These are phyloP conservation scores for Taeniopygia guttata DNA, from an alignment of 2,797 vertebrate species.

Conservation along the genomic window DNA sequence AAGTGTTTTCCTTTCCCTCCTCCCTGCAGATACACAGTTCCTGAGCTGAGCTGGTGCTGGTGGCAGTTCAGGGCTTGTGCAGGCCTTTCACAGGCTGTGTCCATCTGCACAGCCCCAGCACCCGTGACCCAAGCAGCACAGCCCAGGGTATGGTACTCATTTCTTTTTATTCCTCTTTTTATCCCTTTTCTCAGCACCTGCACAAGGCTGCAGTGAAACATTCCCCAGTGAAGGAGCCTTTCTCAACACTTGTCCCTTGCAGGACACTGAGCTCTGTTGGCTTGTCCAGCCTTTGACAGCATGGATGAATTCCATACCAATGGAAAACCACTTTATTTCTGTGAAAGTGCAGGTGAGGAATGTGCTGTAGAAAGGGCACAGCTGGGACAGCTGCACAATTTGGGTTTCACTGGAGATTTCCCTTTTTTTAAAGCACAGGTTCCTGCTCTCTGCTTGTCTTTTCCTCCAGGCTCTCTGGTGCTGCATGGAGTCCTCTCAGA, in stretches of 20 bases:
- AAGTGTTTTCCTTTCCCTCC: not conserved
- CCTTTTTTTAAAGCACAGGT: not conserved
- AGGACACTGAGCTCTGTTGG: not conserved
- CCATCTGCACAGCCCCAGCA: not conserved
- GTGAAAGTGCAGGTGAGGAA: not conserved
- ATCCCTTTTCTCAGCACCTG: not conserved
- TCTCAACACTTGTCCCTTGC: not conserved
- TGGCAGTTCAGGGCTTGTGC: not conserved
- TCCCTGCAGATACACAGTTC: not conserved
- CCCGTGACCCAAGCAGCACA: fast-evolving
- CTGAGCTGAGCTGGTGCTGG: not conserved
- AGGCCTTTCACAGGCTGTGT: not conserved
- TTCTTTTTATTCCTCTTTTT: not conserved
- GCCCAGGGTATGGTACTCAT: fast-evolving
- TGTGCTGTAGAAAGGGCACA: not conserved
- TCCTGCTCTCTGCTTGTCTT: not conserved
- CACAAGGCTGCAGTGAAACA: not conserved
- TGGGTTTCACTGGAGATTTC: conserved; percentile 30
- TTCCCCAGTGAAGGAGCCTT: not conserved
- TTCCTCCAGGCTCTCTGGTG: not conserved
- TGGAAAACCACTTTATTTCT: not conserved
- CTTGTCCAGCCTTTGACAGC: not conserved
- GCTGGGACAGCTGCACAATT: conserved; percentile 23
- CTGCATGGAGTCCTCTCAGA: not conserved
- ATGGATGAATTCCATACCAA: not conserved